phyloP scores from a whole-genome alignment of 2,888 invertebrate genomes.

The Lissocephala sabroskyi region DNA sequence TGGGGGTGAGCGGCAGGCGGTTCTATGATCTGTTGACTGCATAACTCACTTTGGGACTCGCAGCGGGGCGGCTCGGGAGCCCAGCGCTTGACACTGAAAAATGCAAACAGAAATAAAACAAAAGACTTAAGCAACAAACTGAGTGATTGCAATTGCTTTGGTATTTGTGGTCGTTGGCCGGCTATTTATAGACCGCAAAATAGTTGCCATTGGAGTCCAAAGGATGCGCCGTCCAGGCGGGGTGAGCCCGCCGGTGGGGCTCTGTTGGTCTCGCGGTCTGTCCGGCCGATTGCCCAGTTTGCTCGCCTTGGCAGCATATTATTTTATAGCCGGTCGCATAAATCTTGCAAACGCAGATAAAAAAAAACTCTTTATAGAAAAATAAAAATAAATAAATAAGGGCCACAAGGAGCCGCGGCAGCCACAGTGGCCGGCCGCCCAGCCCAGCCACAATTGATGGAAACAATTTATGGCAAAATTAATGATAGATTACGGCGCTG shows the following conservation, averaged over 20 bases:
- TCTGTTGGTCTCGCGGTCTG: constrained; percentile 15
- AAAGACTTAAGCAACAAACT: constrained; percentile 63
- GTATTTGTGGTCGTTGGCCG: constrained; percentile 30
- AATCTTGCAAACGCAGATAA: constrained; percentile 65
- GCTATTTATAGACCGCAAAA: constrained; percentile 57
- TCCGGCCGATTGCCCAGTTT: constrained; percentile 44
- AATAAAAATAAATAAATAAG: constrained; percentile 50
- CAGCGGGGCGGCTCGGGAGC: constrained; percentile 3
- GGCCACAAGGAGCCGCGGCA: background rate
- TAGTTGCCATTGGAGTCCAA: constrained; percentile 61
- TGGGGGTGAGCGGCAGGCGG: too few species aligned
- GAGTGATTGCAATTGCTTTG: constrained; percentile 63
- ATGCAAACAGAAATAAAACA: constrained; percentile 64
- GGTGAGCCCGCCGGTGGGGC: constrained; percentile 9
- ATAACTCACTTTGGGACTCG: constrained; percentile 47
- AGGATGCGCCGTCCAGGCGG: constrained; percentile 33
- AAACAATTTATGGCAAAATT: constrained; percentile 62
- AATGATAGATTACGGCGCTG: constrained; percentile 64
- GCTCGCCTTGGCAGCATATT: constrained; percentile 61
- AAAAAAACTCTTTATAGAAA: constrained; percentile 62
- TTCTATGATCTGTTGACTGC: constrained; percentile 60
- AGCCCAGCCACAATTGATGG: constrained; percentile 38
- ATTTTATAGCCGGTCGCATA: constrained; percentile 62
- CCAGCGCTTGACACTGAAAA: constrained; percentile 52
- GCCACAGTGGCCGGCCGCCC: constrained; percentile 9